Conservation (phyloP, 2,888 invertebrate genomes). For the Tridacna gigas region DNA sequence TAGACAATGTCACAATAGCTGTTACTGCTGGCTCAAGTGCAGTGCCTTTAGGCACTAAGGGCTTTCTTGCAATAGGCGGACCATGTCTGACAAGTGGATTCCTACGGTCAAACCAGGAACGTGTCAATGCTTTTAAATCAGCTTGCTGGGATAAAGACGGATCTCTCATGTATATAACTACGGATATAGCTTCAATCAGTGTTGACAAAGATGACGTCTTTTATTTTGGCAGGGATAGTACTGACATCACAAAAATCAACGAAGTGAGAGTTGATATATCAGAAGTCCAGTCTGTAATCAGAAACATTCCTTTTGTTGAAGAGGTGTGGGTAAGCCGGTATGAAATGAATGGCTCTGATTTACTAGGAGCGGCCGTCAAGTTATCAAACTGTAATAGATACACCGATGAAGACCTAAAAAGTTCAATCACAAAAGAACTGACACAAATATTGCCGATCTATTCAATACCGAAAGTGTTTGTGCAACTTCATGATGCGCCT, state of each 20-base stretch:
- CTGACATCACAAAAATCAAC: slow-evolving; percentile 8
- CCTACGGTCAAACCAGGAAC: background rate
- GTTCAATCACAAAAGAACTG: slow-evolving; percentile 3
- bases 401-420: background rate
- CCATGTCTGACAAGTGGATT: background rate
- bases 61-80: background rate
- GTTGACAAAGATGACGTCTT: background rate
- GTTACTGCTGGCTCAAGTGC: background rate
- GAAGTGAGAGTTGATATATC: slow-evolving; percentile 8
- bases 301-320: background rate
- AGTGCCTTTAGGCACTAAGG: background rate
- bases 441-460: background rate
- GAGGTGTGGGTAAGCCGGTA: background rate
- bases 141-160: background rate
- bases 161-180: background rate
- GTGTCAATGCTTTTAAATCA: background rate
- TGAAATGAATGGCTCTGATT: background rate
- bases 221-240: background rate
- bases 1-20: background rate
- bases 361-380: background rate
- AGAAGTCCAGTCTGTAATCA: background rate
- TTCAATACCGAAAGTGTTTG: background rate
- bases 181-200: background rate
- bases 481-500: background rate
- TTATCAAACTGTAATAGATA: background rate